A percentile compares a stretch with the other conserved stretches of the same genome.
Conservation (phyloP, 2,797 vertebrate species). For the Chrysocyon brachyurus region DNA sequence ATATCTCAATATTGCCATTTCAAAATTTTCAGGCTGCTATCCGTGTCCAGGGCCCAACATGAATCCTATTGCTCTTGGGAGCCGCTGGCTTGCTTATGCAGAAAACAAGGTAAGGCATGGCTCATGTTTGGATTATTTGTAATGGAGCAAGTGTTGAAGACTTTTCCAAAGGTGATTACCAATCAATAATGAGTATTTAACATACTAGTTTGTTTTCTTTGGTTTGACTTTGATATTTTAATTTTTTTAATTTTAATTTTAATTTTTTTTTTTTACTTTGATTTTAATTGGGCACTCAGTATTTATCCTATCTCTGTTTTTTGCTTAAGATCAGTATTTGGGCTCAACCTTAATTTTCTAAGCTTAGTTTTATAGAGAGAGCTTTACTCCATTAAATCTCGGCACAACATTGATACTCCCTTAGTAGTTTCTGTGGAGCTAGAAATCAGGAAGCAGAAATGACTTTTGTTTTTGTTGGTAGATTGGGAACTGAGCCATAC, state of each 20-base stretch:
- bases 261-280: too few species aligned
- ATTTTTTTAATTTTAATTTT: neutral
- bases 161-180: constrained; percentile 18
- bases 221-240: constrained; percentile 18
- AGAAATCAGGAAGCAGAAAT: neutral
- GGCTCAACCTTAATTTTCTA: neutral
- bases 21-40: constrained; percentile 94
- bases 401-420: neutral
- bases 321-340: neutral
- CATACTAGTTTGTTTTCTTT: constrained; percentile 42
- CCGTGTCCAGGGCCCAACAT: constrained; percentile 98
- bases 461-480: neutral
- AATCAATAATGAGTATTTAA: neutral
- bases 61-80: constrained; percentile 97
- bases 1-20: constrained; percentile 84
- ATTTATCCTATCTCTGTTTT: neutral
- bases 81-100: constrained; percentile 98
- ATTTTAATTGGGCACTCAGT: constrained; percentile 2
- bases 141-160: neutral
- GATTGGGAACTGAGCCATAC: neutral
- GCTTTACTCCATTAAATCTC: neutral
- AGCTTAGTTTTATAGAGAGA: neutral
- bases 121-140: neutral
- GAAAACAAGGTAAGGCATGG: constrained; percentile 96
- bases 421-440: neutral